These are phyloP conservation scores for Chiloscyllium plagiosum DNA, from an alignment of 2,113 vertebrate species.

Conservation along the genomic window DNA sequence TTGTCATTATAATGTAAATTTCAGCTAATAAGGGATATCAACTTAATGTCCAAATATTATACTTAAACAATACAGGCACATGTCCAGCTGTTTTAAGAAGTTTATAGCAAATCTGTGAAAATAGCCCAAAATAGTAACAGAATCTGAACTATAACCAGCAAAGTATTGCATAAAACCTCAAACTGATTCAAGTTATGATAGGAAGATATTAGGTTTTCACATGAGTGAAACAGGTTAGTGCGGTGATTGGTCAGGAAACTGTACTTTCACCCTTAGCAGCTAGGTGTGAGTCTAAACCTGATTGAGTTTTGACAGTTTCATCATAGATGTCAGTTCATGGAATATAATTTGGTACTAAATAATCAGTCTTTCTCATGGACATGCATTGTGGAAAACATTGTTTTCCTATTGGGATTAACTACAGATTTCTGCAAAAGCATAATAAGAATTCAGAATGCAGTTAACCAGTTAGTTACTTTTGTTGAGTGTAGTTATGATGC, in stretches of 20 bases:
- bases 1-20: not conserved
- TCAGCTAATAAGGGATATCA: not conserved
- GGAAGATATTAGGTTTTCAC: too few species aligned
- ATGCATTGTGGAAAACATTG: not conserved
- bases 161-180: not conserved
- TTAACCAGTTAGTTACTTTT: not conserved
- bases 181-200: not conserved
- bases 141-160: not conserved
- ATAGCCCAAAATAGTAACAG: not conserved
- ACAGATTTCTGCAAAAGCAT: not conserved
- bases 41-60: not conserved
- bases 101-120: not conserved
- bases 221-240: not conserved
- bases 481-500: not conserved
- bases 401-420: not conserved
- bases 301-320: not conserved
- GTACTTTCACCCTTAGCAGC: not conserved
- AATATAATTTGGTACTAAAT: not conserved
- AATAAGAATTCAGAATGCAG: not conserved
- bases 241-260: not conserved
- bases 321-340: not conserved
- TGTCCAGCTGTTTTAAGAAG: not conserved
- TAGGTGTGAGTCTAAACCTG: not conserved
- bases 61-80: not conserved
- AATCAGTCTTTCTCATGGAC: not conserved